Base-by-base conservation (phyloP, 2,113 vertebrate species). In the Rallus limicola region DNA sequence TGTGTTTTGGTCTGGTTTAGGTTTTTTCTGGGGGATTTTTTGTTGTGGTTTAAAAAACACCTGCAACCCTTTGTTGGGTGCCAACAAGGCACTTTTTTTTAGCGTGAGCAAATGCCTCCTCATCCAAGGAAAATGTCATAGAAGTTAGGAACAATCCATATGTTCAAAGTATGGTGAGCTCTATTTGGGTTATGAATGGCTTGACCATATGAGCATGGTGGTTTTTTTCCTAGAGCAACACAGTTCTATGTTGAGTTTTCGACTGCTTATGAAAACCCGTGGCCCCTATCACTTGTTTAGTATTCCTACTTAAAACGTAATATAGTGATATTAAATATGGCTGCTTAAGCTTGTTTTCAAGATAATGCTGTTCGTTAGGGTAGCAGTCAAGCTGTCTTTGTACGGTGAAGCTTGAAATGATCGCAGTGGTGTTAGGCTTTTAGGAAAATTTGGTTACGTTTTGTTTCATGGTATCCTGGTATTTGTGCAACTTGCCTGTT, bases 381-480 rank as follows among this genome's bases (percentile, higher is more conserved):
- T 67, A 72, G 20, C 59, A 72, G 62, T 79, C 77, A 84, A 82
- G 44, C 62, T 6, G 1, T 48, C 48, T 77, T 53, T 80, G 80
- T 78, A 90, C n/a, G 77, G n/a, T 82, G 76, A 81, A 89, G 65
- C 85, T 82, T 89, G 74, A 93, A 95, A 83, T 77, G n/a, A 83
- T 18, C 74, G 53, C 65, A 76, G 80, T n/a, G 64, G 21, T 90
- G 59, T 79, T 91, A 78, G 1, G 29, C 69, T 94, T 93, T 87
- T 96, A 92, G 76, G 87, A 89, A 89, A 88, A 84, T 81, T 91
- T 78, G 56, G 63, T 75, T 80, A 55, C 65, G 62, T 92, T 95
- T 90, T 91, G 58, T 79, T 93, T 84, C 77, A 68, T 86, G 82
- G 34, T 82, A 65, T 89, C 77, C 71, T 87, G 62, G 33, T 92